Base-by-base conservation (phyloP, 92 coral and sea anemone species). In the Desmophyllum pertusum region DNA sequence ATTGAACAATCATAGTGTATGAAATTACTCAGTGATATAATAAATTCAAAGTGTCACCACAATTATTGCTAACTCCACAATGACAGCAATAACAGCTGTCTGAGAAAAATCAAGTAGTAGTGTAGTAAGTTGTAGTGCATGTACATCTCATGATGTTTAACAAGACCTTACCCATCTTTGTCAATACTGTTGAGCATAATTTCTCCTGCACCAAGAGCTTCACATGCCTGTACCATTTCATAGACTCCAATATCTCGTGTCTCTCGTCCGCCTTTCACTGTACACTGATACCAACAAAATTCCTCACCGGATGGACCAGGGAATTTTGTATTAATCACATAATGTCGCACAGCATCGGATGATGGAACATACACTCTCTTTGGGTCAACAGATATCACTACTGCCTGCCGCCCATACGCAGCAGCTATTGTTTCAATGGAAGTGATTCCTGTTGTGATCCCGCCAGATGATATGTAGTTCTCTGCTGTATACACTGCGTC, bases 181-280 rank as follows among this genome's bases (percentile, higher is more conserved):
- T 89, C 89, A 51, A 89, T 89, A 65, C 85, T 70, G 73, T 89
- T 89, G 43, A 89, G 84, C 89, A 89, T 77, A 38, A 89, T 84
- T 70, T 89, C 92, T 5, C 92, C 92, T 10, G 92, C 92, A 51
- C 92, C 92, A 18, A 89, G 81, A 46, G 83, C 92, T 71, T 89
- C 92, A 37, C 92, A 89, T 39, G 92, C 88, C 51, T 81, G 72
- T 33, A 89, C 89, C 83, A 89, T 37, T 81, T 89, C 92, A 78
- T 84, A 84, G 50, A 80, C 89, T 46, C 92, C 92, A 75, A 89
- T 78, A 76, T 84, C 86, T 5, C 92, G 92, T 41, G 48, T n/a
- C 78, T 89, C 89, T 0, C 92, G 77, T 42, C 92, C 92, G 37
- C 92, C 92, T 51, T 79, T 89, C 41, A 89, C 89, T 15, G 92